Evolutionary conservation across 30 jellyfish, hydroid and myxozoan species (phyloP).

Genomic region (Aurelia sp.): DNA sequence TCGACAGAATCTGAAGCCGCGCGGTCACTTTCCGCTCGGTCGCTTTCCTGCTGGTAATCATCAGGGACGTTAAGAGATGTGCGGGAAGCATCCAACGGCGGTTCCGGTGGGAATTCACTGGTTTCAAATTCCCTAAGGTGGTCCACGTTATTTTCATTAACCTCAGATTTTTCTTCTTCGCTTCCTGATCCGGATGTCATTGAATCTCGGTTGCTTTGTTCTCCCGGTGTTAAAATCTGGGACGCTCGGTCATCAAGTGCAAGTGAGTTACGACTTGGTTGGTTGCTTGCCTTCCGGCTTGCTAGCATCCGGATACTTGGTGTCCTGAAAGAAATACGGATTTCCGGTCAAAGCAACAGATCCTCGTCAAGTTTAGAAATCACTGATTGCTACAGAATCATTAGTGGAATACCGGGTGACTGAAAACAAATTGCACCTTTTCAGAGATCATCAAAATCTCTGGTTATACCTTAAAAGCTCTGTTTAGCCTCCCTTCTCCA

Average conservation of each 20-base stretch:
- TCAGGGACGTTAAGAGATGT: constrained; percentile 70
- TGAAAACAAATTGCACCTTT: no score
- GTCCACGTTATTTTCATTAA: constrained; percentile 39
- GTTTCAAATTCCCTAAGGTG: constrained; percentile 80
- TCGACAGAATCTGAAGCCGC: constrained; percentile 36
- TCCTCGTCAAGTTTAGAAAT: no score
- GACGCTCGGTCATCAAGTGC: constrained; percentile 76
- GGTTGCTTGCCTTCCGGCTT: constrained; percentile 50
- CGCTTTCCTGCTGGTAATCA: constrained; percentile 52
- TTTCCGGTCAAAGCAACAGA: no score
- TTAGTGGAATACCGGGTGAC: no score
- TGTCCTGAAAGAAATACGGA: constrained; percentile 30
- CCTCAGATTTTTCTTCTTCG: constrained; percentile 36
- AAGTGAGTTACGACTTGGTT: constrained; percentile 58
- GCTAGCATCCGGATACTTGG: constrained; percentile 78
- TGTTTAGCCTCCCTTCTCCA: no score
- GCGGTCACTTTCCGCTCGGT: constrained; percentile 28
- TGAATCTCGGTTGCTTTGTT: constrained; percentile 57
- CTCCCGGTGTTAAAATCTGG: constrained; percentile 48
- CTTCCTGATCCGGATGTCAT: constrained; percentile 26
- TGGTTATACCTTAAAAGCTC: no score
- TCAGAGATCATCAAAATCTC: no score
- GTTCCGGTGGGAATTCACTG: constrained; percentile 83
- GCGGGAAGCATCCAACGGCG: constrained; percentile 79
- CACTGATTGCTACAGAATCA: no score